A percentile compares a stretch with the other conserved stretches of the same genome.
phyloP scores from a whole-genome alignment of 2,113 vertebrate genomes.

The Fregetta grallaria region DNA sequence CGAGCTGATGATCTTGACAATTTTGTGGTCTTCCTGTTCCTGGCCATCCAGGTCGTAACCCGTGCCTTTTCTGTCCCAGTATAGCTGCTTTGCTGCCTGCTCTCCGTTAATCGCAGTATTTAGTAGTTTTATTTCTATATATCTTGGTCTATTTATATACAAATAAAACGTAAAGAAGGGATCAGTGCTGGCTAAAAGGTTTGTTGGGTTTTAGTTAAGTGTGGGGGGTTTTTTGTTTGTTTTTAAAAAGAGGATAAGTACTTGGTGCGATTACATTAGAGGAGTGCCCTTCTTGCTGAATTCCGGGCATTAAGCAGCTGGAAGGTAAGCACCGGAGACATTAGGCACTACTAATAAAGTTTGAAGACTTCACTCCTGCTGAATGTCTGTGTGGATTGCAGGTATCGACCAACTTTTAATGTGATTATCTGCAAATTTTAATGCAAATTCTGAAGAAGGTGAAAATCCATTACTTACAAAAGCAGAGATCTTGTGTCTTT shows the following conservation, averaged over 20 bases:
- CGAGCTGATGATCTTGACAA: background rate
- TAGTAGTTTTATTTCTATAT: background rate
- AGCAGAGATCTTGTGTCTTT: background rate
- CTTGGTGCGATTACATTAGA: background rate
- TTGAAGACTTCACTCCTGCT: background rate
- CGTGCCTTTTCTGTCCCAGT: rapidly evolving
- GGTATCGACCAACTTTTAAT: background rate
- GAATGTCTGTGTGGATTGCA: background rate
- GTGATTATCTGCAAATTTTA: background rate
- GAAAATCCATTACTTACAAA: background rate
- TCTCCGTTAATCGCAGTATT: background rate
- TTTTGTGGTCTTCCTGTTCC: background rate
- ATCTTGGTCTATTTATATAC: background rate
- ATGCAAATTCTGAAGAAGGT: background rate
- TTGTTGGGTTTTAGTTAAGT: background rate
- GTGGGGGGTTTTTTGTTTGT: background rate
- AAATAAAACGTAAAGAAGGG: background rate
- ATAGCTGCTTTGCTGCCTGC: background rate
- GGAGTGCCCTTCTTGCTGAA: background rate
- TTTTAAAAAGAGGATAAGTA: background rate
- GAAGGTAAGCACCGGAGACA: background rate
- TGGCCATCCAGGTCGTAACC: background rate
- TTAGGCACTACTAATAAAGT: background rate
- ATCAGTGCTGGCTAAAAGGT: background rate
- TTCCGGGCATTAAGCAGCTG: background rate